Evolutionary conservation across 2,888 invertebrate species (phyloP).

Genomic region (Phorcus lineatus): DNA sequence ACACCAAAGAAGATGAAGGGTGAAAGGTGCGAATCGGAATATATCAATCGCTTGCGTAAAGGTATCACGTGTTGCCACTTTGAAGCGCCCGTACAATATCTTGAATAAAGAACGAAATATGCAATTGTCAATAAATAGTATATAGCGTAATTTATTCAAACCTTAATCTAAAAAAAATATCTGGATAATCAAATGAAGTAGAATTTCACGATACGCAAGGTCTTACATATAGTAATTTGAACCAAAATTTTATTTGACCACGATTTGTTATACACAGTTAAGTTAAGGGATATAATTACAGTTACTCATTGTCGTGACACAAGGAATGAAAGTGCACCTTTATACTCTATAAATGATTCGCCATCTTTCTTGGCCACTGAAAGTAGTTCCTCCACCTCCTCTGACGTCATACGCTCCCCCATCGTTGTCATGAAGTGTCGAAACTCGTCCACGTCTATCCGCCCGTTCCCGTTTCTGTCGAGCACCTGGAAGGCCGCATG

Average conservation of each 20-base stretch:
- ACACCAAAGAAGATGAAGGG: background rate
- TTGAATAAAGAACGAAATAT: background rate
- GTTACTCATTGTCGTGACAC: no score
- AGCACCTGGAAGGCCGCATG: conserved; percentile 64
- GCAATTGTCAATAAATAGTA: no score
- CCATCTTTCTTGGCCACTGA: conserved; percentile 56
- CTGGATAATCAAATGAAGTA: no score
- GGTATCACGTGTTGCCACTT: background rate
- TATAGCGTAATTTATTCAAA: no score
- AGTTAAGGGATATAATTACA: no score
- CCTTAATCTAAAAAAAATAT: no score
- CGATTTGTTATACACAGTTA: no score
- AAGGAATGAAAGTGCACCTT: conserved; percentile 44
- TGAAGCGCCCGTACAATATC: background rate
- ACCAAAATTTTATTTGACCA: no score
- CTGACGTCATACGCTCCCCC: conserved; percentile 66
- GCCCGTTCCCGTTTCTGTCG: conserved; percentile 60
- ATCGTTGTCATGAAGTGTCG: conserved; percentile 67
- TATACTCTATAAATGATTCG: conserved; percentile 60
- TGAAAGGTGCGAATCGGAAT: background rate
- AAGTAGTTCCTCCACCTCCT: conserved; percentile 66
- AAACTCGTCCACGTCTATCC: conserved; percentile 62
- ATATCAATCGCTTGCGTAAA: background rate
- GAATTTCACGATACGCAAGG: no score
- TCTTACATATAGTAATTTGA: no score